These are phyloP conservation scores for Pygoscelis antarcticus DNA, from an alignment of 2,113 vertebrate species.

Conservation along the genomic window DNA sequence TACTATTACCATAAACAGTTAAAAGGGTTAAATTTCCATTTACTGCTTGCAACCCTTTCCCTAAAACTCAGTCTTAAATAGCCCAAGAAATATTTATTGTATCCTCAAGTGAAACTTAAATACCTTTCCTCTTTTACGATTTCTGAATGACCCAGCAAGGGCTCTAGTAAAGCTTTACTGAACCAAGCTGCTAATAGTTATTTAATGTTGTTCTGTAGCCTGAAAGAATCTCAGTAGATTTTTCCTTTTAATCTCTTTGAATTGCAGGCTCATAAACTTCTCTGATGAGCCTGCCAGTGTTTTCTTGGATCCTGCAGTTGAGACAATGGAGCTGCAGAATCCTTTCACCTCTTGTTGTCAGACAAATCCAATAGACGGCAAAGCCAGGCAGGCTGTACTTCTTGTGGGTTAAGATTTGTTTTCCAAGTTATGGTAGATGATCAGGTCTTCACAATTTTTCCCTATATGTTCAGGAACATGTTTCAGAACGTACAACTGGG, in stretches of 20 bases:
- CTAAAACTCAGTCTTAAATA: conserved; percentile 59
- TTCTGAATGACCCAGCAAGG: conserved; percentile 81
- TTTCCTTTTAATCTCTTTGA: conserved; percentile 81
- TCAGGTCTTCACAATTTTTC: conserved; percentile 10
- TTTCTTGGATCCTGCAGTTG: conserved; percentile 78
- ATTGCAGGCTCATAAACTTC: conserved; percentile 81
- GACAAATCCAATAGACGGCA: conserved; percentile 72
- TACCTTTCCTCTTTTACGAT: conserved; percentile 74
- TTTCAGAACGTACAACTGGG: neutral
- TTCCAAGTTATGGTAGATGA: conserved; percentile 38
- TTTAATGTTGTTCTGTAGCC: conserved; percentile 82
- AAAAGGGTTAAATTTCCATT: conserved; percentile 70
- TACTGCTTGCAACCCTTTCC: conserved; percentile 17
- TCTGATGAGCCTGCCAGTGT: conserved; percentile 79
- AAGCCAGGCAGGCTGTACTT: conserved; percentile 64
- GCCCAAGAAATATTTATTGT: conserved; percentile 80
- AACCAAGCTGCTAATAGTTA: conserved; percentile 81
- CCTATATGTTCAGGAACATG: neutral
- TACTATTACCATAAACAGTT: conserved; percentile 65
- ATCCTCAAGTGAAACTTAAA: conserved; percentile 78
- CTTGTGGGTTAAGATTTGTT: conserved; percentile 55
- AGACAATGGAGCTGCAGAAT: conserved; percentile 80
- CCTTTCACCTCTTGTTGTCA: conserved; percentile 78
- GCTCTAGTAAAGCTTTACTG: conserved; percentile 79
- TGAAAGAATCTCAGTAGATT: conserved; percentile 81